These are phyloP conservation scores for Selene dorsalis DNA, from an alignment of 2,797 vertebrate species.

Conservation along the genomic window DNA sequence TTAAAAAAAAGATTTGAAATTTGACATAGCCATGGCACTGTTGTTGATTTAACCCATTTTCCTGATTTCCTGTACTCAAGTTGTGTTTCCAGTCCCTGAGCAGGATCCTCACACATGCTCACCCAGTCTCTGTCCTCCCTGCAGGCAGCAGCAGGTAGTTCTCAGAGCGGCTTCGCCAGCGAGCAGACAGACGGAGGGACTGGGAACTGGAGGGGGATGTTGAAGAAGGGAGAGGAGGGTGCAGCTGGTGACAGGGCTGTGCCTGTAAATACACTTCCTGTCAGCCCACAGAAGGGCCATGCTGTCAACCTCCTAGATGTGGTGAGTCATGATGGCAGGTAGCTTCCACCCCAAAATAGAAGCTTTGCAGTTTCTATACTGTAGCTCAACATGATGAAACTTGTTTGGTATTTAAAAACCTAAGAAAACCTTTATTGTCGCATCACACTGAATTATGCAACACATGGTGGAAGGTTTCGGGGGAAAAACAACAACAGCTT, in stretches of 20 bases:
- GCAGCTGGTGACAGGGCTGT: conserved; percentile 83
- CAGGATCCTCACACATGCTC: neutral
- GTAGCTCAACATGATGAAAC: neutral
- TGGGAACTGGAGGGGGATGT: conserved; percentile 95
- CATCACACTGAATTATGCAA: neutral
- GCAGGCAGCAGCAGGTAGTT: conserved; percentile 67
- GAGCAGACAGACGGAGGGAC: conserved; percentile 86
- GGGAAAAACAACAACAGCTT: neutral
- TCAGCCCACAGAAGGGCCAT: conserved; percentile 91
- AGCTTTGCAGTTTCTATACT: neutral
- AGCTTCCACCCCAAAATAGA: neutral
- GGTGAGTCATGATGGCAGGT: conserved; percentile 77
- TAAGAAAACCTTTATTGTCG: neutral
- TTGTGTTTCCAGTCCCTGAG: neutral
- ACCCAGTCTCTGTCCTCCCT: neutral
- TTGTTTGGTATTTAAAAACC: neutral
- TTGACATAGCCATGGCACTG: neutral
- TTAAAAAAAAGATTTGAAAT: neutral
- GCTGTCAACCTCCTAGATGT: conserved; percentile 97
- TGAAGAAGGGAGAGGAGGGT: conserved; percentile 92
- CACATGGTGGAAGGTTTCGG: neutral
- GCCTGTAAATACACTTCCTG: conserved; percentile 71
- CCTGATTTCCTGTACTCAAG: neutral
- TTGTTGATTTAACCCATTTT: conserved; percentile 6
- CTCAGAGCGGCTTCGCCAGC: conserved; percentile 67